Base-by-base conservation (phyloP, 53 echinoderm and acorn worm species). In the Henricia sp. region DNA sequence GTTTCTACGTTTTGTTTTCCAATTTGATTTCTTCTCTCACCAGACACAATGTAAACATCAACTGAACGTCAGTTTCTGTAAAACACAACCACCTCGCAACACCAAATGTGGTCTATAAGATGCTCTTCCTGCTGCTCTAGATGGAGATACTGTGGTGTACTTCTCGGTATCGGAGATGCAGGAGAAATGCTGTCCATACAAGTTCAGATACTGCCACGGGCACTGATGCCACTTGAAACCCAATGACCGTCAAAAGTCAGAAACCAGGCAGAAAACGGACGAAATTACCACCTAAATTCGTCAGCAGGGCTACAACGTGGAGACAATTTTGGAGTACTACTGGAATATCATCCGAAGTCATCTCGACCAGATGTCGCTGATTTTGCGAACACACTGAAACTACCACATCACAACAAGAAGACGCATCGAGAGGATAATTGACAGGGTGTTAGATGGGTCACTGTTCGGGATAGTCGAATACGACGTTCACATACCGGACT, bases 391-490 rank as follows among this genome's bases (percentile, higher is more conserved):
- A 21, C 36, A 3, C 5, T 0, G 37, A 35, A 23, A 40, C 6
- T 53, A 8, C 71, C 84, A 0, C 83, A 53, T 33, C 11, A 32
- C 2, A 30, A 84, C 4, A 23, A 21, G 2, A n/a, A 37, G 76
- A 75, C 77, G 3, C 43, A 76, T 8, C 54, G 48, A 1, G 38
- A 74, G n/a, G 23, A 59, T 87, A 16, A 10, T 87, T 3, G 19
- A 51, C 1, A 57, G 12, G 3, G 37, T 91, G 2, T 38, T 3
- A 2, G 68, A 74, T 21, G 67, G 84, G 4, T 48, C 51, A 13
- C 30, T 89, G 4, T 89, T 89, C 51, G 89, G 83, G 4, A 19
- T 84, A 14, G 53, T 89, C 19, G 89, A 89, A 23, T 89, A 74
- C 30, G 89, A 88, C 41, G 50, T 70, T 0, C 26, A n/a, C 4